Base-by-base conservation (phyloP, 2,797 vertebrate species). In the Pipistrellus pipistrellus region DNA sequence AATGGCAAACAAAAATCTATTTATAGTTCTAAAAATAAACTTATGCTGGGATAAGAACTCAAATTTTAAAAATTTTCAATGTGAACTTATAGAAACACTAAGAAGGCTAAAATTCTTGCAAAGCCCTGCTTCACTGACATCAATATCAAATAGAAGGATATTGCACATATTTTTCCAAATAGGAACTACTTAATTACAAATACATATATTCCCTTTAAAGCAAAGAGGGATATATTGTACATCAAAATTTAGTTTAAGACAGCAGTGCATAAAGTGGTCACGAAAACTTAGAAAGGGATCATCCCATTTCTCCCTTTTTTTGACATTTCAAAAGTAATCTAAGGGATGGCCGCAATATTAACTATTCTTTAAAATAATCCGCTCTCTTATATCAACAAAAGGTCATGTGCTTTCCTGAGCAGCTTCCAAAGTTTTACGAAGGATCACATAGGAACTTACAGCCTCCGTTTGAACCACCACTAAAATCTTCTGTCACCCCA, bases 401-500 rank as follows among this genome's bases (percentile, higher is more conserved):
- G 98, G 96, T 98, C 98, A 97, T 98, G 98, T 97, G 98, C 97
- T 98, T 97, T 91, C 85, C 96, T 84, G 82, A 98, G 97, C 93
- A 96, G 97, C 96, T 97, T 96, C 97, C 97, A 98, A 98, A 98
- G 96, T 98, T 98, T 98, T 97, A 97, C 90, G 87, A 97, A 96
- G 95, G 91, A 93, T 96, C 1, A 97, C 90, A 97, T 9, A 95
- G 93, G 84, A 97, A 98, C 97, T 97, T 95, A 95, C 32, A 97
- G 82, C 81, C 95, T 94, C 82, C 9, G 38, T 95, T 97, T 38
- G 85, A 85, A 96, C 80, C 76, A 92, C 84, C 92, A 41, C 88
- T n/a, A 94, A 96, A 97, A 93, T 86, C 78, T 95, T 92, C 95
- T 4, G 94, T 88, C 77, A 78, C n/a, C 66, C 90, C 88, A 85